Evolutionary conservation across 2,797 vertebrate species (phyloP), one percentile per base, ranked within the genome.

Genomic region (Sebastes cheni): DNA sequence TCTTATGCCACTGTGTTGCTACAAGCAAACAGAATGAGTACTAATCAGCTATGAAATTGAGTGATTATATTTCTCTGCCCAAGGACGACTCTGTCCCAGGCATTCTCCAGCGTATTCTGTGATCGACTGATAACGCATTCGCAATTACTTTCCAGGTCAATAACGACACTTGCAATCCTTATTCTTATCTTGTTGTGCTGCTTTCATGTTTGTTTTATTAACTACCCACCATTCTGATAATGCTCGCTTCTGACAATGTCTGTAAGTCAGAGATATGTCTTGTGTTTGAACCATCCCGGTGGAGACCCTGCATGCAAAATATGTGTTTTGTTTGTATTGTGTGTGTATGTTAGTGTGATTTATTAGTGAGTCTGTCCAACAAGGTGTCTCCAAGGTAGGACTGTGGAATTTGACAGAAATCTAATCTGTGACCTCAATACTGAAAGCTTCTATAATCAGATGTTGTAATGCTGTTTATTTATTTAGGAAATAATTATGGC

Each of bases 81-180:
- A 23, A 16, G 25, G 11, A 67, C n/a, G 61, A 54, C 11, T 30
- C 23, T 29, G 61, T 61, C 36, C 16, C 34, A 68, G 50, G 20
- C 32, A 9, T 20, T 77, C 52, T 62, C 13, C 8, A n/a, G 30
- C 25, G 5, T 34, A 39, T 64, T 77, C 79, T 64, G 60, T 69
- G 77, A 88, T 79, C 66, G 36, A 62, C 67, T 27, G 75, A 83
- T 81, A 72, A 76, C 62, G 73, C 30, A 69, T 83, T 70, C 73
- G 29, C 65, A 82, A 79, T 86, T 85, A 74, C 36, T 52, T 75
- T 67, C 27, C 18, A 55, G 39, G 59, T 80, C 75, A 78, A 52
- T 67, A 67, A 11, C 11, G 4, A 67, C 70, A 56, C 30, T 58
- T 66, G 2, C 30, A 79, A 54, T 52, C 20, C 22, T 66, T 16